phyloP scores from a whole-genome alignment of 2,797 vertebrate genomes.

The Toxotes lorentzi region DNA sequence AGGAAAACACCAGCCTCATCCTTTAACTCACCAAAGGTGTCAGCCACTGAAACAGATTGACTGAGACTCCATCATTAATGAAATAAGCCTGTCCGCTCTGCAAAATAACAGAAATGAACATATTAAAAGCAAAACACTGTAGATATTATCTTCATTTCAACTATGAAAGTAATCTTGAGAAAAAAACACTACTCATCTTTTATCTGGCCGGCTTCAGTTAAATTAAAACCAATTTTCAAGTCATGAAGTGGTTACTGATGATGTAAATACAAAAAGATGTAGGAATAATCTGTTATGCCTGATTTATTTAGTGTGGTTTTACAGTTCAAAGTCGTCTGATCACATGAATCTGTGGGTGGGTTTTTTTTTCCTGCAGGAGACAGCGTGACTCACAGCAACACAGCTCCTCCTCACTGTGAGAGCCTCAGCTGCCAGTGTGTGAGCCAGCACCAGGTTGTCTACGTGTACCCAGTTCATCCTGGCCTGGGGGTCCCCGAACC shows the following conservation, averaged over 20 bases:
- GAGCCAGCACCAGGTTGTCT: conserved; percentile 91
- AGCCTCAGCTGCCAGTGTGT: conserved; percentile 90
- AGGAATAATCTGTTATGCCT: neutral
- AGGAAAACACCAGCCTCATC: neutral
- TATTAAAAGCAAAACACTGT: neutral
- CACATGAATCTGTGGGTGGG: neutral
- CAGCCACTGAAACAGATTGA: conserved; percentile 94
- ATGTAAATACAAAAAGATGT: neutral
- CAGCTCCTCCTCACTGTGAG: conserved; percentile 86
- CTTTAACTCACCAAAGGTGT: conserved; percentile 88
- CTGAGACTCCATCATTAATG: conserved; percentile 93
- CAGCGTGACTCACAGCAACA: conserved; percentile 87
- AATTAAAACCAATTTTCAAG: neutral
- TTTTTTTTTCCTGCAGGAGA: neutral
- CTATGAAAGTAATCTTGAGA: neutral
- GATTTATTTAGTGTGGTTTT: neutral
- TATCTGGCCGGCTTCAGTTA: neutral
- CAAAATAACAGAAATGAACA: conserved; percentile 43
- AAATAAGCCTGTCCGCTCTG: conserved; percentile 96
- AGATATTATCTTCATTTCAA: neutral
- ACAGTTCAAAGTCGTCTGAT: neutral
- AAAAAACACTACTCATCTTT: neutral
- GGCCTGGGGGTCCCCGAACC: conserved; percentile 86
- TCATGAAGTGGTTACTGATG: neutral
- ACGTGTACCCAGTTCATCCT: conserved; percentile 97